A percentile compares a stretch with the other conserved stretches of the same genome.
phyloP scores from a whole-genome alignment of 2,797 vertebrate species.

The Pseudotriccus pelzelni region DNA sequence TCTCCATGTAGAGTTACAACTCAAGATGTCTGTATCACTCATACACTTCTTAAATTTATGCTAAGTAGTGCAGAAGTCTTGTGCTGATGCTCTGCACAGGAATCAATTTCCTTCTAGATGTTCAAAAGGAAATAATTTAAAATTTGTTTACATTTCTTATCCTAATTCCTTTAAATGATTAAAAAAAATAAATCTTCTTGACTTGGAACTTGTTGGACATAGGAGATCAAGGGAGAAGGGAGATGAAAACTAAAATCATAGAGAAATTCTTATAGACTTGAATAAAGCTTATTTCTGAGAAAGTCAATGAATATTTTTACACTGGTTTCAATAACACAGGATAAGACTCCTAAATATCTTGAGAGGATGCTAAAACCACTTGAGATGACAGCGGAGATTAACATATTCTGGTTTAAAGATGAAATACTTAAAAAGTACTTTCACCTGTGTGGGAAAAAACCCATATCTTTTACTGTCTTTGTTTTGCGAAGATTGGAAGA shows the following conservation, averaged over 20 bases:
- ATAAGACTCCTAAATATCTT: not conserved
- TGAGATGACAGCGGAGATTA: not conserved
- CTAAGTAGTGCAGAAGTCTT: not conserved
- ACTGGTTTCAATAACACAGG: not conserved
- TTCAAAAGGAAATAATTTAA: not conserved
- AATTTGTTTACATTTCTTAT: not conserved
- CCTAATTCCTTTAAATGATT: not conserved
- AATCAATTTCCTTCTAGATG: not conserved
- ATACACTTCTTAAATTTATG: not conserved
- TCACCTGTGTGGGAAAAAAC: not conserved
- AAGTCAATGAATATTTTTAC: not conserved
- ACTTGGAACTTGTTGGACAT: not conserved
- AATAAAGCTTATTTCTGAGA: not conserved
- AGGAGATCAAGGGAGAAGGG: not conserved
- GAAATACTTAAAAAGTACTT: not conserved
- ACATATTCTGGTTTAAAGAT: not conserved
- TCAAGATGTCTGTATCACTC: not conserved
- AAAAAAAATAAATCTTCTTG: not conserved
- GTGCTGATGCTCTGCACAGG: not conserved
- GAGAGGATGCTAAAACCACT: not conserved
- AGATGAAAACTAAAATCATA: not conserved
- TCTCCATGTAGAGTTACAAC: not conserved
- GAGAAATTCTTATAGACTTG: not conserved
- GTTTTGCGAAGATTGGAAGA: not conserved
- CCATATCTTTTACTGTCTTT: not conserved